Conservation (phyloP, 1,140 invertebrate genomes). For the Zaprionus ornatus region DNA sequence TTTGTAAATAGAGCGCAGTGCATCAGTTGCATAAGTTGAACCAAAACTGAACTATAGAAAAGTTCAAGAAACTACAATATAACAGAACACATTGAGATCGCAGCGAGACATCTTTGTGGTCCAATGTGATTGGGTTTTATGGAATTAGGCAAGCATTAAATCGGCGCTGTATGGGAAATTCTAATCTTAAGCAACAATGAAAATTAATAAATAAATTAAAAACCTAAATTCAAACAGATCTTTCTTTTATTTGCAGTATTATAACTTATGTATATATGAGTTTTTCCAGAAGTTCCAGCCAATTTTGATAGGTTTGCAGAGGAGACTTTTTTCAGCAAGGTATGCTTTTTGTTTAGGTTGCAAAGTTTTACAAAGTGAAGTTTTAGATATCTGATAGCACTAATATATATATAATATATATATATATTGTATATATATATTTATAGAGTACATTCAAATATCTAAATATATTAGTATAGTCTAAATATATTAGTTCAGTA, state of each 20-base stretch:
- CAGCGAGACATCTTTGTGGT: neutral
- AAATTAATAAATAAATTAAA: constrained; percentile 3
- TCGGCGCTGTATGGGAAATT: neutral
- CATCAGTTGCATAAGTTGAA: neutral
- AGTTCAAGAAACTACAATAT: neutral
- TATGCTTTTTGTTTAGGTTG: too few species aligned
- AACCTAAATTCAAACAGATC: neutral
- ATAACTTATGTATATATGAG: too few species aligned
- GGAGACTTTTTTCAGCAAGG: too few species aligned
- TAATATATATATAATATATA: too few species aligned
- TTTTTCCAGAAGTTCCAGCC: too few species aligned
- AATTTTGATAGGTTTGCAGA: too few species aligned
- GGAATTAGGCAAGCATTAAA: constrained; percentile 1
- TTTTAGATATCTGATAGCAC: too few species aligned
- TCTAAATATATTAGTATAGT: too few species aligned
- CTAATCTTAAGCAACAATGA: constrained; percentile 9
- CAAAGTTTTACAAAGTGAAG: too few species aligned
- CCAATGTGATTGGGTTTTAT: neutral
- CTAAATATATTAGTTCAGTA: too few species aligned
- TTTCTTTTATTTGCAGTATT: neutral
- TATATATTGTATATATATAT: too few species aligned
- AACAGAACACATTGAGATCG: neutral
- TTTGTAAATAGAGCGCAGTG: constrained; percentile 3
- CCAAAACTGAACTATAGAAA: neutral
- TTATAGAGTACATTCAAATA: neutral